These are phyloP conservation scores for Alviniconcha marisindica DNA, from an alignment of 1,140 invertebrate species.

Conservation along the genomic window DNA sequence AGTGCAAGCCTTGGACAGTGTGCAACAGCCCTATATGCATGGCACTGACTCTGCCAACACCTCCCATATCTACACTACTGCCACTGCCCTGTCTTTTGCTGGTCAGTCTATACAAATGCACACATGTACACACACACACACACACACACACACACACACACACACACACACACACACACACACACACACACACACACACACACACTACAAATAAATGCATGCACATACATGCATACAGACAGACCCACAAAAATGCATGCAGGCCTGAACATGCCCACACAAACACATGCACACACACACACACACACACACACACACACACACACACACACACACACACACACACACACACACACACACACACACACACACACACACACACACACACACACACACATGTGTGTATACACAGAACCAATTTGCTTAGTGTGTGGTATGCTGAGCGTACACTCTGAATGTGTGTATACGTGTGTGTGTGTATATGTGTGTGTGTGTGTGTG, in stretches of 20 bases:
- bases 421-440: background rate
- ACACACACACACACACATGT: background rate
- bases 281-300: constrained; percentile 21
- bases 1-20: background rate
- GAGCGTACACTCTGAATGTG: no score
- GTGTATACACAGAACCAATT: background rate
- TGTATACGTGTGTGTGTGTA: background rate
- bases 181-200: constrained; percentile 13
- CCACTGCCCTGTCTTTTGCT: constrained; percentile 32
- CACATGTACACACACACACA: background rate
- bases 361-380: background rate
- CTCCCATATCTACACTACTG: constrained; percentile 32
- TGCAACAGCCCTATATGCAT: background rate
- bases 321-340: background rate
- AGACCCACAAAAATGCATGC: background rate
- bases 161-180: constrained; percentile 17
- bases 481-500: constrained; percentile 12
- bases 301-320: constrained; percentile 23
- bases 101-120: constrained; percentile 3
- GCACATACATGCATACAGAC: background rate
- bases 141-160: constrained; percentile 30
- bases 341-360: constrained; percentile 3
- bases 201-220: background rate
- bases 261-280: constrained; percentile 5
- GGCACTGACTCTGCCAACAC: background rate